Evolutionary conservation across 1,140 invertebrate species (phyloP).

Genomic region (Goniozus legneri): DNA sequence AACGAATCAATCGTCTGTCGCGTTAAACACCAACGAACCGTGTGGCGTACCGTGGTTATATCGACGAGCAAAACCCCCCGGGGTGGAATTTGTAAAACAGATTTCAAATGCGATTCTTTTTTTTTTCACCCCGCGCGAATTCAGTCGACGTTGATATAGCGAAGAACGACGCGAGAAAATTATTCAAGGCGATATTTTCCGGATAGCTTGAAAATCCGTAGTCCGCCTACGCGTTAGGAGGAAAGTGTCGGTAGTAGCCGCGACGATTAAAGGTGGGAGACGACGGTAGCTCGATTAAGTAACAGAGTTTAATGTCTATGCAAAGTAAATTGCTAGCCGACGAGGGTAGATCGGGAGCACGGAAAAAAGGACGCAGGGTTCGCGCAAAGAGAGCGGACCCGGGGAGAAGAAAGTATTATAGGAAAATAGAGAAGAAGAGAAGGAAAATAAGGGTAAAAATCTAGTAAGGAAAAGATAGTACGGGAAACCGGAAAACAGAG

Average conservation of each 20-base stretch:
- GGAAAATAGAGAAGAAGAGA: background rate
- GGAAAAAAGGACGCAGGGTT: constrained; percentile 12
- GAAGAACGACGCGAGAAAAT: too few species aligned
- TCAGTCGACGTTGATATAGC: too few species aligned
- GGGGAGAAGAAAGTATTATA: background rate
- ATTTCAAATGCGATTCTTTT: background rate
- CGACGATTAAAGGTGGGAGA: constrained; percentile 9
- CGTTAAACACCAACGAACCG: constrained; percentile 18
- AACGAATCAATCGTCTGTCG: constrained; percentile 9
- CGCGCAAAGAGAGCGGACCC: too few species aligned
- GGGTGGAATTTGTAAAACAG: constrained; percentile 8
- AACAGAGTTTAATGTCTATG: constrained; percentile 31
- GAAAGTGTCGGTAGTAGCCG: background rate
- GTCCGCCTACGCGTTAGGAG: background rate
- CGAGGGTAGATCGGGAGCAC: constrained; percentile 12
- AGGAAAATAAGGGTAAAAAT: constrained; percentile 4
- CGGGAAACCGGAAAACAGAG: constrained; percentile 8
- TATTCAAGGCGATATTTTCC: too few species aligned
- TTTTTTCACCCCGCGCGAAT: too few species aligned
- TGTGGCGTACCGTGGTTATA: constrained; percentile 7
- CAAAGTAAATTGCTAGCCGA: constrained; percentile 28
- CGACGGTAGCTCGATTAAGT: constrained; percentile 26
- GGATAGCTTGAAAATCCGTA: constrained; percentile 16
- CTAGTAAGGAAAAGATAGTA: constrained; percentile 11
- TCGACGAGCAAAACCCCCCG: constrained; percentile 3